These are phyloP conservation scores for Leucozona laternaria DNA, from an alignment of 2,888 invertebrate species.

Conservation along the genomic window DNA sequence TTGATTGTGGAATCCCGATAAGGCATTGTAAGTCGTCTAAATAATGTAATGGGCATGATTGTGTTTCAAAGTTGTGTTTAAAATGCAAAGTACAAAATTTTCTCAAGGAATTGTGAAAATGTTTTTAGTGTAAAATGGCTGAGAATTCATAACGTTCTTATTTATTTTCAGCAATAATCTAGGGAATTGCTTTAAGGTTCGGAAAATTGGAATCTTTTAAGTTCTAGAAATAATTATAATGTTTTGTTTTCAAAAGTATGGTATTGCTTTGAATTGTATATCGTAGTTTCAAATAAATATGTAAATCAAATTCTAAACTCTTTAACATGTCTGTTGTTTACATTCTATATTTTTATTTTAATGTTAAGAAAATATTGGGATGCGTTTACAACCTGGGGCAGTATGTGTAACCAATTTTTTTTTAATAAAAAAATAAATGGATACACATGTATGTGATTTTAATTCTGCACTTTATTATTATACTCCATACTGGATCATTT, in stretches of 20 bases:
- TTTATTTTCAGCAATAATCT: not conserved
- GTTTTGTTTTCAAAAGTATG: too few relatives aligned
- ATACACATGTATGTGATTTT: too few relatives aligned
- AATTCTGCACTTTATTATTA: too few relatives aligned
- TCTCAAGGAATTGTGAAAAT: conserved; percentile 13
- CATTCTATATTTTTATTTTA: too few relatives aligned
- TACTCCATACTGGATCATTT: too few relatives aligned
- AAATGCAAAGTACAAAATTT: not conserved
- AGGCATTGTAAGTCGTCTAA: conserved; percentile 5
- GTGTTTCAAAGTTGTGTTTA: not conserved
- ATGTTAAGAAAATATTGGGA: not conserved
- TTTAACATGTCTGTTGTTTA: too few relatives aligned
- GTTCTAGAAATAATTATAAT: not conserved
- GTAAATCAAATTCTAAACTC: too few relatives aligned
- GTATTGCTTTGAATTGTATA: too few relatives aligned
- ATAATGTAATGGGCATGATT: conserved; percentile 5
- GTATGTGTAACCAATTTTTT: too few relatives aligned
- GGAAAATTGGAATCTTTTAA: not conserved
- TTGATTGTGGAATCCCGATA: not conserved
- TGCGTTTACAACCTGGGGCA: too few relatives aligned
- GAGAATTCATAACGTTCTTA: not conserved
- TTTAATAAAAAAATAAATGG: too few relatives aligned
- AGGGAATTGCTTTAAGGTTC: not conserved
- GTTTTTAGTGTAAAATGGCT: conserved; percentile 12
- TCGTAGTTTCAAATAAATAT: too few relatives aligned